Base-by-base conservation (phyloP, 2,888 invertebrate genomes). In the Diarsia mendica region DNA sequence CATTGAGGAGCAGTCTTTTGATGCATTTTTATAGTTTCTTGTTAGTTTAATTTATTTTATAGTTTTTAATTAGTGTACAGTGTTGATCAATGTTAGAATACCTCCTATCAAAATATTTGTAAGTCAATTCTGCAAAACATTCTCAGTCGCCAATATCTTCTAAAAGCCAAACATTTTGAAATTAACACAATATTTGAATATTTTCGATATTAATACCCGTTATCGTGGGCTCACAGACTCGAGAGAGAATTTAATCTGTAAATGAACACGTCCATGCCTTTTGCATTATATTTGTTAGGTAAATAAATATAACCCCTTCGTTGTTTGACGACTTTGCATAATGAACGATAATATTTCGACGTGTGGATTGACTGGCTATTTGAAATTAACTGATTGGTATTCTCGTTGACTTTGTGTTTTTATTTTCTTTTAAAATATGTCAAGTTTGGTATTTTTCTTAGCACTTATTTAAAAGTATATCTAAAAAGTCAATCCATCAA, bases 211-310 rank as follows among this genome's bases (percentile, higher is more conserved):
- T 90, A 90, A 91, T 91, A 67, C 84, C 88, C 88, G 91, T 91
- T 94, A 94, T 94, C 94, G 89, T 89, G 86, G 84, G 86, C 88
- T 88, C 85, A 84, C 94, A 94, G 92, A 85, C 91, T 82, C 82
- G 49, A 73, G 82, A 79, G 82, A 81, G 86, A 89, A 89, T 93
- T 91, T 91, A 93, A 92, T 93, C 90, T 90, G 87, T 79, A 85
- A 88, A 89, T 89, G 87, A 91, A 92, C 88, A 89, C 88, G 87
- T 88, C 79, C 83, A 78, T 82, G 80, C 81, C 81, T 87, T 89
- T 88, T 83, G 86, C 85, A 89, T 82, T 85, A 83, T 86, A 72
- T 85, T 87, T 78, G 75, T 72, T 84, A 80, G 83, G 82, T 85
- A 86, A 89, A 90, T 86, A 88, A 84, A 88, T 72, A 60, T 82